A percentile compares a stretch with the other conserved stretches of the same genome.
Conservation (phyloP, 2,888 invertebrate species). For the Lordiphosa andalusiaca region DNA sequence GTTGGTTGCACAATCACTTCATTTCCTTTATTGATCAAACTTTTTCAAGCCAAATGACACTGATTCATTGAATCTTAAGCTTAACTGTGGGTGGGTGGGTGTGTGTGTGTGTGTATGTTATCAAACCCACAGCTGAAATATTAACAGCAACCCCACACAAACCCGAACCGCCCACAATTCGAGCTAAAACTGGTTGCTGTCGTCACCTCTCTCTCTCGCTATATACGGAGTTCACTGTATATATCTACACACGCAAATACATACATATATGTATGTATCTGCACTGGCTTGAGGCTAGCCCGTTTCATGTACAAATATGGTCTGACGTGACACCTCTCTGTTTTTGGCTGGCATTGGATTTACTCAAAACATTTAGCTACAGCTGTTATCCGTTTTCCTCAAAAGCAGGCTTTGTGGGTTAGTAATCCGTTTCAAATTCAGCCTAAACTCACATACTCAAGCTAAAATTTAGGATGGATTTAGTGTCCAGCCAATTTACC, state of each 20-base stretch:
- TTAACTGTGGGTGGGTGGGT: too few relatives aligned
- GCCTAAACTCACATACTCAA: not conserved
- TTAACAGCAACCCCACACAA: not conserved
- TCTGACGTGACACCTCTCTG: constrained; percentile 9
- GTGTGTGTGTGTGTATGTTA: too few relatives aligned
- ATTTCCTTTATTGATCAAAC: too few relatives aligned
- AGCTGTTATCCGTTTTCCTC: not conserved
- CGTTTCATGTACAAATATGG: constrained; percentile 10
- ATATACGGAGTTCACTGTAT: too few relatives aligned
- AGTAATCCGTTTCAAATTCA: not conserved
- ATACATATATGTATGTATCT: not conserved
- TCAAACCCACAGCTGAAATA: too few relatives aligned
- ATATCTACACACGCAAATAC: too few relatives aligned
- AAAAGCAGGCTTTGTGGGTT: not conserved
- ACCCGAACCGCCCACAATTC: not conserved
- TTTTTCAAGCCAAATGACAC: too few relatives aligned
- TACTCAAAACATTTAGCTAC: not conserved
- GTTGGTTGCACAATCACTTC: too few relatives aligned
- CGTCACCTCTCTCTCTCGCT: not conserved
- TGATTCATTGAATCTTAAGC: too few relatives aligned
- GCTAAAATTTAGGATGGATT: constrained; percentile 2
- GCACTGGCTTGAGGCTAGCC: constrained; percentile 13
- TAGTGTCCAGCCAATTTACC: not conserved
- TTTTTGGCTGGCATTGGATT: constrained; percentile 9
- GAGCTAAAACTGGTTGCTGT: constrained; percentile 2